phyloP scores from a whole-genome alignment of 2,113 vertebrate species.

The Oncorhynchus clarkii region DNA sequence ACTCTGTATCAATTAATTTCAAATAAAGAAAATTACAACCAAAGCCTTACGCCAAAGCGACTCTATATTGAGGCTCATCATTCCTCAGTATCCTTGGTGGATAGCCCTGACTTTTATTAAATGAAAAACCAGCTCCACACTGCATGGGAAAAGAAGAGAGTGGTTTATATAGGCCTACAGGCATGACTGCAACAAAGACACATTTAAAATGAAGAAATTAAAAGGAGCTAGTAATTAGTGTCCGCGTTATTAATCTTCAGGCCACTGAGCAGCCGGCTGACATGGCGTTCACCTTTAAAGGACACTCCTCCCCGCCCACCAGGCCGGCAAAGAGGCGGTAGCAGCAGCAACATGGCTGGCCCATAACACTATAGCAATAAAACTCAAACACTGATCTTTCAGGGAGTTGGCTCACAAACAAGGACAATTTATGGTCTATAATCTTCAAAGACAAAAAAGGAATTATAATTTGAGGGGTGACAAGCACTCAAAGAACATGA shows the following conservation, averaged over 20 bases:
- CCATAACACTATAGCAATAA: constrained; percentile 64
- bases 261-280: constrained; percentile 47
- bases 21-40: constrained; percentile 58
- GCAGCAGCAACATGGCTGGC: constrained; percentile 20
- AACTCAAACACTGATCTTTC: constrained; percentile 70
- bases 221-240: constrained; percentile 70
- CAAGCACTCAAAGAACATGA: constrained; percentile 65
- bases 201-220: constrained; percentile 55
- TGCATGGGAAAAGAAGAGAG: constrained; percentile 3
- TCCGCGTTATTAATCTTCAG: constrained; percentile 61
- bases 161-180: constrained; percentile 39
- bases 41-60: constrained; percentile 35
- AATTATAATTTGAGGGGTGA: constrained; percentile 73
- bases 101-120: constrained; percentile 40
- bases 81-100: constrained; percentile 43
- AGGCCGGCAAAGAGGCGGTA: background rate
- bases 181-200: constrained; percentile 47
- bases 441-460: constrained; percentile 76
- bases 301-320: constrained; percentile 35
- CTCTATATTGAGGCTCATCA: constrained; percentile 39
- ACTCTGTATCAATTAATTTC: constrained; percentile 65
- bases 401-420: constrained; percentile 70
- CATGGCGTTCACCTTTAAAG: constrained; percentile 68
- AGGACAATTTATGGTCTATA: constrained; percentile 75
- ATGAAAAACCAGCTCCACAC: constrained; percentile 37